A percentile compares a stretch with the other conserved stretches of the same genome.
These are phyloP conservation scores for Acholoe squamosa DNA, from an alignment of 2,888 invertebrate species.

Conservation along the genomic window DNA sequence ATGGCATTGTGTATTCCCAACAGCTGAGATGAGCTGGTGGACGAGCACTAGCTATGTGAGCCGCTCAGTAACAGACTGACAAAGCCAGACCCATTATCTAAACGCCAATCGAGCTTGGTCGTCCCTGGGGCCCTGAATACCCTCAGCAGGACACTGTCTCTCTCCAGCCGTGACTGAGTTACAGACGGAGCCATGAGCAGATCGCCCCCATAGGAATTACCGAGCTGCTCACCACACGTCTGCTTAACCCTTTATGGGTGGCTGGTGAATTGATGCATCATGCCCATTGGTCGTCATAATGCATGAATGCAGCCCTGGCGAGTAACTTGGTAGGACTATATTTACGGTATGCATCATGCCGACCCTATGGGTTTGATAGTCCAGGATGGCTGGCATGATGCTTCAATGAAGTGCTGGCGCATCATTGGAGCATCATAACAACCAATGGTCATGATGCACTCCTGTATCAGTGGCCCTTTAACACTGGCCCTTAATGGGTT, in stretches of 20 bases:
- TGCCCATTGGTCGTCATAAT: no score
- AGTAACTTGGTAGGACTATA: no score
- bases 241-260: neutral
- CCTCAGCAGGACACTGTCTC: neutral
- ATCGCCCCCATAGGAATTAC: neutral
- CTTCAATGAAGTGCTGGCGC: no score
- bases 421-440: no score
- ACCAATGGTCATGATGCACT: no score
- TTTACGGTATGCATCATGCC: no score
- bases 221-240: neutral
- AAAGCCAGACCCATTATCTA: neutral
- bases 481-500: no score
- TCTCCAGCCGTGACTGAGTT: conserved; percentile 17
- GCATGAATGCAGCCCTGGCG: no score
- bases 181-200: neutral
- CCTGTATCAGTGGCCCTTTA: neutral
- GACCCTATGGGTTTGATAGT: no score
- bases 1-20: no score
- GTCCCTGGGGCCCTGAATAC: neutral
- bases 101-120: neutral
- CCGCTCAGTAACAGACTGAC: neutral
- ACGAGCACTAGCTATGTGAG: neutral
- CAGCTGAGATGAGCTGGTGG: neutral
- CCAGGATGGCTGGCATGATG: no score
- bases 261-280: no score